phyloP scores from a whole-genome alignment of 1,140 invertebrate genomes.

The Sycobia sp. region DNA sequence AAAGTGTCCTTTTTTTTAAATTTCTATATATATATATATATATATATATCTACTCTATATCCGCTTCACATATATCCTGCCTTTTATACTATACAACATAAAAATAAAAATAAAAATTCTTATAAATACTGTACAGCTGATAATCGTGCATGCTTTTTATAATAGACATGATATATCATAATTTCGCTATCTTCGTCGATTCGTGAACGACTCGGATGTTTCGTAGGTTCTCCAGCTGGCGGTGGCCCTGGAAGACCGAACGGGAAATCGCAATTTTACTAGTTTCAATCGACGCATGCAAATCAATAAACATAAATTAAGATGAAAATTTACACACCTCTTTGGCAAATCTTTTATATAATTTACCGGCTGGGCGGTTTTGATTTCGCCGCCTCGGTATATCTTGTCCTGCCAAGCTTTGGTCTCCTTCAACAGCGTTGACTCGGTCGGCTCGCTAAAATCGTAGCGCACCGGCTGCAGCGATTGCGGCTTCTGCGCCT shows the following conservation, averaged over 20 bases:
- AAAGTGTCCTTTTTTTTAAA: conserved; percentile 41
- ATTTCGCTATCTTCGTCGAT: background rate
- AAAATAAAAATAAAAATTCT: too few relatives aligned
- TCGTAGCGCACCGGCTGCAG: conserved; percentile 9
- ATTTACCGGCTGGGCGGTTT: conserved; percentile 23
- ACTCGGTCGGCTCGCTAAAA: conserved; percentile 12
- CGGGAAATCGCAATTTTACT: too few relatives aligned
- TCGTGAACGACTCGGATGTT: background rate
- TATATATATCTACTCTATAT: too few relatives aligned
- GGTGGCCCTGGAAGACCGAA: conserved; percentile 11
- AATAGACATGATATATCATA: too few relatives aligned
- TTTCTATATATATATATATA: background rate
- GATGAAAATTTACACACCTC: conserved; percentile 44
- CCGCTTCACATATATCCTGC: background rate
- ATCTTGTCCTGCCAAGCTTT: conserved; percentile 53
- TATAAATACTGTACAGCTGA: too few relatives aligned
- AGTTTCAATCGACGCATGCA: too few relatives aligned
- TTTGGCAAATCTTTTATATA: conserved; percentile 57
- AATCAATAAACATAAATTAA: too few relatives aligned
- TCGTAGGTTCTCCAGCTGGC: conserved; percentile 29
- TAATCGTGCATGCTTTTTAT: too few relatives aligned
- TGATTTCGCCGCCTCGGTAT: conserved; percentile 37
- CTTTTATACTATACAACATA: too few relatives aligned
- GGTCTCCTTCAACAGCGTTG: conserved; percentile 49
- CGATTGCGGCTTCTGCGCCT: background rate